Percentiles rank a stretch among this genome's conserved stretches.
Conservation (phyloP, 1,140 invertebrate genomes). For the Melitaea cinxia region DNA sequence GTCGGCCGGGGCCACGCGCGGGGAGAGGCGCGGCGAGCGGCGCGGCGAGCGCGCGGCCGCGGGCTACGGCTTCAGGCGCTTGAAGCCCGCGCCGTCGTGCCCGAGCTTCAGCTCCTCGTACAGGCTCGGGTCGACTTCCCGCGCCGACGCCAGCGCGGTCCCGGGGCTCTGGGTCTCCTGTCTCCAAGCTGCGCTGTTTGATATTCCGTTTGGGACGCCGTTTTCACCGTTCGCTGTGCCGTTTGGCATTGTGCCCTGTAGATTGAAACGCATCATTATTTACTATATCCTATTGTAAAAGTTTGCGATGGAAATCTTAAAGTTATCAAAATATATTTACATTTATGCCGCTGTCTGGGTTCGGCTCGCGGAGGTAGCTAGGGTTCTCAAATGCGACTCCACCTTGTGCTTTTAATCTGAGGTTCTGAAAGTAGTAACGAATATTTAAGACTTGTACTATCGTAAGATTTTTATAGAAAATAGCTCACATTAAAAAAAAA, state of each 20-base stretch:
- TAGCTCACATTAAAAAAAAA: no score
- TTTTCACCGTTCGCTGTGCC: constrained; percentile 57
- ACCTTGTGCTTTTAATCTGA: constrained; percentile 82
- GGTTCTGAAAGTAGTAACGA: constrained; percentile 53
- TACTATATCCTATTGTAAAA: no score
- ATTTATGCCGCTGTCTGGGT: constrained; percentile 86
- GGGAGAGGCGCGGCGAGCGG: constrained; percentile 65
- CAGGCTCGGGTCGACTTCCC: constrained; percentile 87
- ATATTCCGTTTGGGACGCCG: constrained; percentile 60
- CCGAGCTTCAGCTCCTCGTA: constrained; percentile 91
- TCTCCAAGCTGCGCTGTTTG: constrained; percentile 78
- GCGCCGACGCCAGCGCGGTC: constrained; percentile 38
- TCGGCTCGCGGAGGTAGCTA: constrained; percentile 89
- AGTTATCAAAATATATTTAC: constrained; percentile 81
- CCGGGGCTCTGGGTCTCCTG: constrained; percentile 82
- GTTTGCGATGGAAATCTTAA: no score
- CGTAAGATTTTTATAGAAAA: no score
- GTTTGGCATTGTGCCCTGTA: constrained; percentile 60
- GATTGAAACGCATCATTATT: not conserved
- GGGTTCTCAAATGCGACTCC: constrained; percentile 93
- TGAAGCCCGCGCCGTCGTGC: constrained; percentile 89
- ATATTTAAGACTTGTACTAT: not conserved
- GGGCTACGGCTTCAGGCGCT: constrained; percentile 86
- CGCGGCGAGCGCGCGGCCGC: constrained; percentile 63
- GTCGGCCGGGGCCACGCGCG: constrained; percentile 70